Conservation (phyloP, 92 coral and sea anemone species). For the Nematostella vectensis region DNA sequence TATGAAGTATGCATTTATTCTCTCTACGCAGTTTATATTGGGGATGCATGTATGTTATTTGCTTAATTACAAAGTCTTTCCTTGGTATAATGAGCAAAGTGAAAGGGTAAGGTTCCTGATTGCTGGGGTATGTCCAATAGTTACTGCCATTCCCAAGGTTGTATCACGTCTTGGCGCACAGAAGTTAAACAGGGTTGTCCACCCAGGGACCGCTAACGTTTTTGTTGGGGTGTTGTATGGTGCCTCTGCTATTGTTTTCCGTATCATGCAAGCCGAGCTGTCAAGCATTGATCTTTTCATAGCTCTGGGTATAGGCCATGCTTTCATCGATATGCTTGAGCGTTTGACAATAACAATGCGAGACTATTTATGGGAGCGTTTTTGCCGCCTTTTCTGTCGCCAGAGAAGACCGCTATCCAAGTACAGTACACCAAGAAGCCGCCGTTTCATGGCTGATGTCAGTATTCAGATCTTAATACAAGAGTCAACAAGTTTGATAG, state of each 20-base stretch:
- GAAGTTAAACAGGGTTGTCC: constrained; percentile 10
- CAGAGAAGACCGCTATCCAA: background rate
- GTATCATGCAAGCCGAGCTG: constrained; percentile 54
- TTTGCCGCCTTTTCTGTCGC: constrained; percentile 4
- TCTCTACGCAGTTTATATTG: constrained; percentile 31
- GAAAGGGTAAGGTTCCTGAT: constrained; percentile 25
- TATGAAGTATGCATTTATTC: constrained; percentile 12
- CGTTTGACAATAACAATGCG: constrained; percentile 34
- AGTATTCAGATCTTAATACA: constrained; percentile 39
- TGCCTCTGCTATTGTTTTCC: constrained; percentile 29
- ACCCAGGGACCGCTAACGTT: constrained; percentile 34
- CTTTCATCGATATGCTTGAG: constrained; percentile 27
- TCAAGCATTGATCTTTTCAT: constrained; percentile 24
- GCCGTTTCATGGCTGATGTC: constrained; percentile 43
- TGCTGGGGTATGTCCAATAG: constrained; percentile 32
- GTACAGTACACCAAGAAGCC: constrained; percentile 27
- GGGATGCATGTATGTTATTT: constrained; percentile 23
- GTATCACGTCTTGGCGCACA: constrained; percentile 34
- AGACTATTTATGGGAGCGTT: constrained; percentile 36
- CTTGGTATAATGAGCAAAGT: constrained; percentile 24
- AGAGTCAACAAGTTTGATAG: constrained; percentile 35
- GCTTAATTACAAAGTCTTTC: constrained; percentile 25
- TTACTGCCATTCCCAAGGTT: constrained; percentile 27
- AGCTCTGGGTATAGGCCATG: constrained; percentile 34
- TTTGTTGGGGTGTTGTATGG: constrained; percentile 35